Evolutionary conservation across 2,113 vertebrate genomes (phyloP), one percentile per base, ranked within the genome.

Genomic region (Aldabrachelys gigantea): DNA sequence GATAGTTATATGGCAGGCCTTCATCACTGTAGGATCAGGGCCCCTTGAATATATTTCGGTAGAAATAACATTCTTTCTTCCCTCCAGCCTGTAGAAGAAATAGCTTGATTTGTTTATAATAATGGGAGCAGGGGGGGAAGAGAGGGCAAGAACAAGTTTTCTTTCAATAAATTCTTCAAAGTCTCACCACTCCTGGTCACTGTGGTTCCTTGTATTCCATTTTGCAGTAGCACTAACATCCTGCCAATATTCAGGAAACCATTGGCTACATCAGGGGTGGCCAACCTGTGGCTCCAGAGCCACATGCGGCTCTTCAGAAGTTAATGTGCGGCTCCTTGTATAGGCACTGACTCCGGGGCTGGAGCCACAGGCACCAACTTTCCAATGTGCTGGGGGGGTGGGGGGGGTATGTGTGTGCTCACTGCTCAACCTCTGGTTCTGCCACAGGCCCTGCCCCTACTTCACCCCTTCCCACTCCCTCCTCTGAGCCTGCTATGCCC

Each of bases 131-230:
- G 41, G 41, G 44, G 85, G 22, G 44, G 59, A 88, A 53, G 56
- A 80, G 1, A 2, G 2, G 78, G 6, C 87, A 80, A 54, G 25
- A 69, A 19, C 35, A 62, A 84, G n/a, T 21, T 90, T 92, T 22
- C 5, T 6, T 0, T 1, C 50, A 79, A 12, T 21, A 84, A 10
- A 13, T 82, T 35, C 1, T 80, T 0, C 52, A 31, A 62, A 65
- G 59, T 89, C 87, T 21, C 41, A 27, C 12, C 10, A 41, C 11
- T 81, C 50, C 16, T 87, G 27, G 35, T 90, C 57, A 65, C 8
- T 56, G 8, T 17, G 4, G n/a, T 27, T 57, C 7, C 35, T 54
- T 6, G 19, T 54, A 6, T 81, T n/a, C 16, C 24, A 25, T 82
- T 82, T 27, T 25, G 1, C 21, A 69, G 31, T 38, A 31, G 35